Evolutionary conservation across 2,797 vertebrate species (phyloP), one percentile per base, ranked within the genome.

Genomic region (Esox lucius): DNA sequence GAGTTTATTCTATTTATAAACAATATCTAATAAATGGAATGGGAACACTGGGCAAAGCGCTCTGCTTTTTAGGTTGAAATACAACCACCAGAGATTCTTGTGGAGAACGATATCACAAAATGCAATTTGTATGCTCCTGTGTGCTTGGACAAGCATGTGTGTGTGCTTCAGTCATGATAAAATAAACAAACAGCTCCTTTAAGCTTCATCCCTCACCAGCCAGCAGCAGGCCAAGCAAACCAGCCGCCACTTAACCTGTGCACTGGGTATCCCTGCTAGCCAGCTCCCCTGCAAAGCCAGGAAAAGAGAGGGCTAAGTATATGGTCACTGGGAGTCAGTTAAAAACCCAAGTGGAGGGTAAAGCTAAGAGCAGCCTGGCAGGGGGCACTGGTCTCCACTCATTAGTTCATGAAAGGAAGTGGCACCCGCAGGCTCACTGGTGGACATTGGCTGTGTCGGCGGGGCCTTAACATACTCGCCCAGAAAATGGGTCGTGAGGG

Each of bases 1-100:
- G 87, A 87, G 82, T 91, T 91, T 93, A 90, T 91, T 73, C 86
- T 91, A 86, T 93, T 93, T 93, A 92, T 91, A 91, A 90, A 88
- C 49, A 83, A 88, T 91, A 90, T 88, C 84, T 87, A 93, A 93
- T 93, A 93, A 93, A 93, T 86, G 88, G 86, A 91, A 90, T 89
- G 85, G 81, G 86, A 91, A 90, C 85, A 81, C 72, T 65, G 66
- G 53, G n/a, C 11, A 12, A 28, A 39, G 6, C 48, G 70, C 24
- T 26, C 46, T 78, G 62, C 1, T 71, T 71, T 39, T 53, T 51
- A 16, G 33, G 8, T 71, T 24, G 42, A 72, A 17, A 65, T 24
- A 59, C 16, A 31, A 48, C 16, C 51, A 42, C 31, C 26, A 51
- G 35, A 61, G 5, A 11, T n/a, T 42, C 16, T 39, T 70, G 42